Percentiles rank a stretch among this genome's conserved stretches.
phyloP scores from a whole-genome alignment of 2,113 vertebrate species.

The Salvelinus alpinus region DNA sequence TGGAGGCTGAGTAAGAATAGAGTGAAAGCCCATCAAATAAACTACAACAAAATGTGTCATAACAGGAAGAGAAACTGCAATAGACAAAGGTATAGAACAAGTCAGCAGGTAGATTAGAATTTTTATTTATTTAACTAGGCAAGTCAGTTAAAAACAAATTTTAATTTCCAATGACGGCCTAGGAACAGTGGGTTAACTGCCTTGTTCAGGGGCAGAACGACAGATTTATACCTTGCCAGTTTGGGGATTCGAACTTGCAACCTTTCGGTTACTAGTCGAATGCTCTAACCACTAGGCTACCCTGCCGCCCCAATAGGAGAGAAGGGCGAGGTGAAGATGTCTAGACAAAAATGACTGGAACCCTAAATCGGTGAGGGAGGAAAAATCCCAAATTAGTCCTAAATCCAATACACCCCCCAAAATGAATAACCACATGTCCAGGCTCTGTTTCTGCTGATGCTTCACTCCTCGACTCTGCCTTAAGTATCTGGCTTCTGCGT shows the following conservation, averaged over 20 bases:
- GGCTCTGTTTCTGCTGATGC: conserved; percentile 44
- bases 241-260: no score
- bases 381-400: no score
- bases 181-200: no score
- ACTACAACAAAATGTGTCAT: neutral
- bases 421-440: conserved; percentile 24
- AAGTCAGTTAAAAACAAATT: no score
- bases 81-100: no score
- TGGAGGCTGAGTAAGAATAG: neutral
- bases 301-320: neutral
- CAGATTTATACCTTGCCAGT: no score
- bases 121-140: no score
- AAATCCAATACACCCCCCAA: neutral
- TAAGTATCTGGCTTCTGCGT: conserved; percentile 33
- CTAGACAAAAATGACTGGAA: neutral
- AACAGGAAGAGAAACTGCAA: neutral
- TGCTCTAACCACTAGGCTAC: no score
- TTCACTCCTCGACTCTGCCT: conserved; percentile 30
- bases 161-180: no score
- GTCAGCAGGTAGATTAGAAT: no score
- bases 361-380: neutral
- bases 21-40: conserved; percentile 1
- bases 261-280: no score
- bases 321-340: neutral
- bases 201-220: no score